A percentile compares a stretch with the other conserved stretches of the same genome.
These are phyloP conservation scores for Oscheius sp. DNA, from an alignment of 1,140 invertebrate genomes.

Conservation along the genomic window DNA sequence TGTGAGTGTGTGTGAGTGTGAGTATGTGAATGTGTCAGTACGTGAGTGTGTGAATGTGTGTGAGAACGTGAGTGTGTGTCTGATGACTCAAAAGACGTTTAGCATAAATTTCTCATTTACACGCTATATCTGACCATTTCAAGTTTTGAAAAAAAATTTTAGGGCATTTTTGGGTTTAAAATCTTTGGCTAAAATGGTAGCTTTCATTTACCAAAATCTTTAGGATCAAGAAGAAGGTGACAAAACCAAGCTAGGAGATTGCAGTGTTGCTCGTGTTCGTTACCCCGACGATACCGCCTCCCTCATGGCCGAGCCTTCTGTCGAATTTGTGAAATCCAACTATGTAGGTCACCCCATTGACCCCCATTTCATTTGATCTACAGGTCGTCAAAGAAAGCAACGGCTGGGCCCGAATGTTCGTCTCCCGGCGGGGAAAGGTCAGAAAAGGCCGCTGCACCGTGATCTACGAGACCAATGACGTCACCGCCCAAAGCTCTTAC, in stretches of 20 bases:
- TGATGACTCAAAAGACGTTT: no score
- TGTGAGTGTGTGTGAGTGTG: no score
- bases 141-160: no score
- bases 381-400: slow-evolving; percentile 24
- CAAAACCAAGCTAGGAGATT: slow-evolving; percentile 22
- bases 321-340: slow-evolving; percentile 28
- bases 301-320: not conserved
- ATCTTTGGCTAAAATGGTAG: not conserved
- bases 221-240: slow-evolving; percentile 30
- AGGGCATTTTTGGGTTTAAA: no score
- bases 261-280: slow-evolving; percentile 21
- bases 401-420: slow-evolving; percentile 16
- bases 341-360: slow-evolving; percentile 16
- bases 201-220: no score
- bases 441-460: not conserved
- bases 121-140: no score
- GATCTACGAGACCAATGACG: slow-evolving; percentile 32
- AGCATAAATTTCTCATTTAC: no score
- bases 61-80: no score
- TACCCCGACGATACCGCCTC: slow-evolving; percentile 11
- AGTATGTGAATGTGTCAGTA: no score
- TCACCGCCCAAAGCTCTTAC: slow-evolving; percentile 16
- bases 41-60: no score
- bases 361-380: no score
- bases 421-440: slow-evolving; percentile 18